Percentiles rank a stretch among this genome's conserved stretches.
These are phyloP conservation scores for Oreocharis arfaki DNA, from an alignment of 2,113 vertebrate species.

Conservation along the genomic window DNA sequence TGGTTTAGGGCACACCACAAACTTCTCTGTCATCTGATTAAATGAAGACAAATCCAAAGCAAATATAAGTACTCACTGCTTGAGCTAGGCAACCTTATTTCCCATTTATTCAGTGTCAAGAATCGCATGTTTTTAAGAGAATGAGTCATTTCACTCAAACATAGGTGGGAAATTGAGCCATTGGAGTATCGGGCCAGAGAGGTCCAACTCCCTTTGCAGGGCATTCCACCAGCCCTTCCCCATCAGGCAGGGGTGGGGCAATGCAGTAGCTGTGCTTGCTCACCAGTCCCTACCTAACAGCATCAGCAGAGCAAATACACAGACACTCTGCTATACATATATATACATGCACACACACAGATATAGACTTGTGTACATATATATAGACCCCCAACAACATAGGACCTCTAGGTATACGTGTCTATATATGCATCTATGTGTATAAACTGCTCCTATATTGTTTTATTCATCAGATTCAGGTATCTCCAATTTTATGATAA, in stretches of 20 bases:
- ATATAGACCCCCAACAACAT: neutral
- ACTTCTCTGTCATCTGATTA: neutral
- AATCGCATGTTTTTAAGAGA: neutral
- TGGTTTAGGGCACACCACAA: neutral
- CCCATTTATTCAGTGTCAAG: neutral
- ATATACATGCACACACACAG: fast-evolving
- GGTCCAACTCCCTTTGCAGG: fast-evolving
- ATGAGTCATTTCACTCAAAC: neutral
- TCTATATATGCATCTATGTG: neutral
- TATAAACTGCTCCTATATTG: neutral
- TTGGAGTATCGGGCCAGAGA: neutral
- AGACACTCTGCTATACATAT: neutral
- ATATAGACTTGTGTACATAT: neutral
- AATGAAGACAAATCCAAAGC: neutral
- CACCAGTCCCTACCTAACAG: neutral
- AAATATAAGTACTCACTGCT: neutral
- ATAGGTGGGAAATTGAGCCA: neutral
- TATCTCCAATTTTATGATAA: neutral
- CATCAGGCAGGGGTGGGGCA: fast-evolving
- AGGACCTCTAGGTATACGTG: neutral
- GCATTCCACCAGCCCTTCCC: neutral
- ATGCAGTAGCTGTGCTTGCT: neutral
- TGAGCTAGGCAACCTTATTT: neutral
- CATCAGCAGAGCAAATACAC: neutral
- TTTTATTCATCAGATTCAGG: neutral